Percentiles rank a stretch among this genome's conserved stretches.
These are phyloP conservation scores for Scaptomyza graminum DNA, from an alignment of 1,140 invertebrate genomes.

Conservation along the genomic window DNA sequence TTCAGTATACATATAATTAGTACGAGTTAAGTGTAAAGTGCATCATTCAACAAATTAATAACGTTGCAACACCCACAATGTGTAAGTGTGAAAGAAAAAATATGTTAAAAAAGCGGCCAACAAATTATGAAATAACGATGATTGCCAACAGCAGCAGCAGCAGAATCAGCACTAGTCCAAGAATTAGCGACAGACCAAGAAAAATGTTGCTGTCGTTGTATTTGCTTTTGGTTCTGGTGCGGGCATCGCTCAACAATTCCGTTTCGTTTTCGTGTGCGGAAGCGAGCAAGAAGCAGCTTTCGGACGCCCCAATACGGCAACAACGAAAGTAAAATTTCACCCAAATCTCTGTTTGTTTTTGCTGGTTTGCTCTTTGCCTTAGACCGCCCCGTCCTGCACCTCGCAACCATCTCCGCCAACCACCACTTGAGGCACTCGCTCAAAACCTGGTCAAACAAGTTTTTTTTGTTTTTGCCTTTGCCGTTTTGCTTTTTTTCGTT, in stretches of 20 bases:
- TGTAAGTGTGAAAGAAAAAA: slow-evolving; percentile 32
- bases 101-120: slow-evolving; percentile 6
- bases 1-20: slow-evolving; percentile 1
- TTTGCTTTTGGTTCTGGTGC: slow-evolving; percentile 37
- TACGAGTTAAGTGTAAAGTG: slow-evolving; percentile 23
- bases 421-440: slow-evolving; percentile 19
- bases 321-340: slow-evolving; percentile 79
- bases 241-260: slow-evolving; percentile 36
- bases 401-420: slow-evolving; percentile 1
- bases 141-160: slow-evolving; percentile 32
- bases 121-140: slow-evolving; percentile 25
- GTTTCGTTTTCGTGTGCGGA: slow-evolving; percentile 32
- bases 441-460: slow-evolving; percentile 67
- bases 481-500: slow-evolving; percentile 12
- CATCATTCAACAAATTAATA: slow-evolving; percentile 21
- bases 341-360: slow-evolving; percentile 71
- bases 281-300: slow-evolving; percentile 42
- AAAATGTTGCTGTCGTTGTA: slow-evolving; percentile 47
- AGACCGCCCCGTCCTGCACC: slow-evolving; percentile 10
- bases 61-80: slow-evolving; percentile 35
- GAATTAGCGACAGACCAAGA: slow-evolving; percentile 13
- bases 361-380: slow-evolving; percentile 35
- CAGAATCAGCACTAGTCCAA: slow-evolving; percentile 11
- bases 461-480: slow-evolving; percentile 37
- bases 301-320: slow-evolving; percentile 68